Conservation (phyloP, 1,140 invertebrate species). For the Eriosoma lanigerum region DNA sequence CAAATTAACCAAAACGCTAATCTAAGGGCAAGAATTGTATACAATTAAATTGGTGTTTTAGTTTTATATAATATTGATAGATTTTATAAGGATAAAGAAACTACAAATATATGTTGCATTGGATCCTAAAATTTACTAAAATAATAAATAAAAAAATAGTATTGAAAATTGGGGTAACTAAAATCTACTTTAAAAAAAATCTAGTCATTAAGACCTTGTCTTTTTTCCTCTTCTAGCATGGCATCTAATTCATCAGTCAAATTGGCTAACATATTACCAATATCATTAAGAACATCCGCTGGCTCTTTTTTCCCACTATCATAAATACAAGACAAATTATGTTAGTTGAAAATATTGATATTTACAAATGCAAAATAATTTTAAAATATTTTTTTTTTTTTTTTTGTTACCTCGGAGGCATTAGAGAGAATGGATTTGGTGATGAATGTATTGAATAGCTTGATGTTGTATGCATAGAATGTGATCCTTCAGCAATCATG, state of each 20-base stretch:
- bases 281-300: constrained; percentile 91
- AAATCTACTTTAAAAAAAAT: constrained; percentile 55
- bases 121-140: neutral
- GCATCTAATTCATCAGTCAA: constrained; percentile 91
- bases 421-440: constrained; percentile 22
- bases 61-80: neutral
- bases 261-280: constrained; percentile 94
- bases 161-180: neutral
- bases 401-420: constrained; percentile 24
- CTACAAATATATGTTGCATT: neutral
- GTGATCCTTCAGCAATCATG: constrained; percentile 42
- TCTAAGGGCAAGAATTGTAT: constrained; percentile 4
- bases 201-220: constrained; percentile 69
- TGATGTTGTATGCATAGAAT: constrained; percentile 23
- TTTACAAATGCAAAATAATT: no score
- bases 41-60: constrained; percentile 28
- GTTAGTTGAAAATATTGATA: no score
- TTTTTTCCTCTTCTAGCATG: constrained; percentile 89
- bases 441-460: constrained; percentile 35
- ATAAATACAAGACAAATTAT: constrained; percentile 16
- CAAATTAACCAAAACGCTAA: neutral
- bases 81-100: neutral
- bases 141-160: neutral
- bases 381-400: no score
- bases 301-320: constrained; percentile 64